phyloP scores from a whole-genome alignment of 2,797 vertebrate species.

The Sebastes ruberrimus region DNA sequence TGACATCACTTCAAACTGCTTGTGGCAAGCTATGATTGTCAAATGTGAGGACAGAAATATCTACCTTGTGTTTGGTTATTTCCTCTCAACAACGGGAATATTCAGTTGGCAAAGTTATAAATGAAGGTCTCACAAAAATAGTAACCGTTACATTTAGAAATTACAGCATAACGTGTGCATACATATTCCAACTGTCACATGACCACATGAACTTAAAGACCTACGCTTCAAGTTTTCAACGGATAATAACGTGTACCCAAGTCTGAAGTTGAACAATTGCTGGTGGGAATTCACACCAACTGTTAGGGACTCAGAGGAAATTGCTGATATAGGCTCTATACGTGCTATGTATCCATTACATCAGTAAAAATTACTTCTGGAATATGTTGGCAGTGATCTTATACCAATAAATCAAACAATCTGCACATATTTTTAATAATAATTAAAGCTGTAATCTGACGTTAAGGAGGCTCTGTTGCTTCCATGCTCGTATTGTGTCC shows the following conservation, averaged over 20 bases:
- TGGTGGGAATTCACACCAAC: constrained; percentile 45
- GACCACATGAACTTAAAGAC: constrained; percentile 19
- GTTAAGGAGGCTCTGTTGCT: constrained; percentile 12
- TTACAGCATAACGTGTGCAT: constrained; percentile 43
- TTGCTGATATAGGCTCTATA: neutral
- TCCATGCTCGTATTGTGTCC: constrained; percentile 8
- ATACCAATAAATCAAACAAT: constrained; percentile 44
- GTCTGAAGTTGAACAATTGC: constrained; percentile 20
- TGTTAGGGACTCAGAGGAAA: neutral
- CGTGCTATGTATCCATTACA: constrained; percentile 20
- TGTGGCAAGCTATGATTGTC: constrained; percentile 64
- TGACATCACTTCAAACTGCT: constrained; percentile 66
- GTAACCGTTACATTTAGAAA: constrained; percentile 25
- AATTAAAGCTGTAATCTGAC: constrained; percentile 43
- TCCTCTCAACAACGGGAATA: constrained; percentile 31
- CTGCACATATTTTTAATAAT: constrained; percentile 6
- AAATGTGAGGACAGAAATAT: constrained; percentile 39
- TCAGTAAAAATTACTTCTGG: constrained; percentile 27
- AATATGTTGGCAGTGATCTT: constrained; percentile 79
- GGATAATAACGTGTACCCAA: neutral
- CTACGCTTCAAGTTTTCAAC: constrained; percentile 2
- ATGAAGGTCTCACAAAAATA: constrained; percentile 25
- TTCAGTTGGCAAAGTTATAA: constrained; percentile 20
- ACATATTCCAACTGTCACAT: constrained; percentile 14
- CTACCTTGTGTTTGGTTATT: constrained; percentile 26